phyloP scores from a whole-genome alignment of 1,140 invertebrate genomes.

The Drosophila biarmipes region DNA sequence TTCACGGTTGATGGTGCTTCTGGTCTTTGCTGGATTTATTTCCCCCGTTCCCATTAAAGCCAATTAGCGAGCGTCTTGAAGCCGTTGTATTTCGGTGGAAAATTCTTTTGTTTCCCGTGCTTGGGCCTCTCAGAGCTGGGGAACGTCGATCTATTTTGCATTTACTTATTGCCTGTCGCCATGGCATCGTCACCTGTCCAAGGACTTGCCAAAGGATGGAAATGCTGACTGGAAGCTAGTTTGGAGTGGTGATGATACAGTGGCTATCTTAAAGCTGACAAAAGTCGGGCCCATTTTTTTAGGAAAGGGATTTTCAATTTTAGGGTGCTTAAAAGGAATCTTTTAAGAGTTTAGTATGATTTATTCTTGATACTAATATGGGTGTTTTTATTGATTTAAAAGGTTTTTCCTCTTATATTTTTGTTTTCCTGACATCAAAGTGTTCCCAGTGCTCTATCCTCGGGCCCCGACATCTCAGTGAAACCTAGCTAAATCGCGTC shows the following conservation, averaged over 20 bases:
- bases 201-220: constrained; percentile 4
- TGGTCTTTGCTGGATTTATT: constrained; percentile 29
- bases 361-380: no score
- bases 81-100: constrained; percentile 22
- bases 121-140: neutral
- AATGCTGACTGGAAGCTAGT: constrained; percentile 6
- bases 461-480: neutral
- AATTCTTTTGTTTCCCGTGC: constrained; percentile 21
- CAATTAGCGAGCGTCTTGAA: constrained; percentile 37
- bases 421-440: no score
- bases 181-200: constrained; percentile 45
- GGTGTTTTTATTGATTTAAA: no score
- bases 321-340: no score
- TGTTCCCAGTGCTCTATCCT: no score
- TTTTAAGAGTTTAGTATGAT: no score
- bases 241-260: neutral
- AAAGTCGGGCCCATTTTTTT: neutral
- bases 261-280: neutral
- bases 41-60: constrained; percentile 7
- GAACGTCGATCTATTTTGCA: constrained; percentile 47
- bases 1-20: constrained; percentile 65
- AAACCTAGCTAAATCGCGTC: constrained; percentile 12
- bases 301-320: no score
- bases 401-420: no score
- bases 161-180: constrained; percentile 49